phyloP scores from a whole-genome alignment of 2,888 invertebrate genomes.

The Phrixothrix hirtus region DNA sequence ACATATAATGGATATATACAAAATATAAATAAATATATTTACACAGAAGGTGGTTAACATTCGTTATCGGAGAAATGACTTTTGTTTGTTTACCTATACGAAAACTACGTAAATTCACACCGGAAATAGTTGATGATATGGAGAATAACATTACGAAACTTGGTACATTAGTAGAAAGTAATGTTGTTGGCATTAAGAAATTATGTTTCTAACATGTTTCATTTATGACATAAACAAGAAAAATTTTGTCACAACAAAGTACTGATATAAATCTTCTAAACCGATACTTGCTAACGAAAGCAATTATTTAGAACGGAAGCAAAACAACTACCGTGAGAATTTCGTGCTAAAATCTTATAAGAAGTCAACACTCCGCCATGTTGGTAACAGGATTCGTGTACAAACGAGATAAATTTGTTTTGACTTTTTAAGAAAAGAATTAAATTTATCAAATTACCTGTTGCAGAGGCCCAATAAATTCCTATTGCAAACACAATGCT shows the following conservation, averaged over 20 bases:
- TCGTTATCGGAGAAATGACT: neutral
- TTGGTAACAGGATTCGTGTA: slow-evolving; percentile 38
- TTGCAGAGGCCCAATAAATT: slow-evolving; percentile 46
- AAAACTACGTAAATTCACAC: neutral
- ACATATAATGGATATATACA: too few relatives aligned
- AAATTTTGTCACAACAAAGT: neutral
- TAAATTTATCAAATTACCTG: slow-evolving; percentile 37
- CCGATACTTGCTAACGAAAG: neutral
- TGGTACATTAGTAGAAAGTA: neutral
- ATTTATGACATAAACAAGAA: neutral
- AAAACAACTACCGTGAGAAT: slow-evolving; percentile 10
- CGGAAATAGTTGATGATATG: neutral
- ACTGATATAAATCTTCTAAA: neutral
- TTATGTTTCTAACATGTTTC: neutral
- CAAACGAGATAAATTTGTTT: slow-evolving; percentile 33
- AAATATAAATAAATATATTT: too few relatives aligned
- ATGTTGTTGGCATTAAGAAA: neutral
- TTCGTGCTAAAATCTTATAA: slow-evolving; percentile 29
- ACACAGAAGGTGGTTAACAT: too few relatives aligned
- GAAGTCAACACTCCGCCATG: slow-evolving; percentile 46
- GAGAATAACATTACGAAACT: neutral
- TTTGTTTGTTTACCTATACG: slow-evolving; percentile 4
- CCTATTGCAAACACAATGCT: slow-evolving; percentile 65
- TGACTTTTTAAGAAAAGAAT: slow-evolving; percentile 32
- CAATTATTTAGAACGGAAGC: slow-evolving; percentile 8